Conservation (phyloP, 2,888 invertebrate genomes). For the Troides aeacus region DNA sequence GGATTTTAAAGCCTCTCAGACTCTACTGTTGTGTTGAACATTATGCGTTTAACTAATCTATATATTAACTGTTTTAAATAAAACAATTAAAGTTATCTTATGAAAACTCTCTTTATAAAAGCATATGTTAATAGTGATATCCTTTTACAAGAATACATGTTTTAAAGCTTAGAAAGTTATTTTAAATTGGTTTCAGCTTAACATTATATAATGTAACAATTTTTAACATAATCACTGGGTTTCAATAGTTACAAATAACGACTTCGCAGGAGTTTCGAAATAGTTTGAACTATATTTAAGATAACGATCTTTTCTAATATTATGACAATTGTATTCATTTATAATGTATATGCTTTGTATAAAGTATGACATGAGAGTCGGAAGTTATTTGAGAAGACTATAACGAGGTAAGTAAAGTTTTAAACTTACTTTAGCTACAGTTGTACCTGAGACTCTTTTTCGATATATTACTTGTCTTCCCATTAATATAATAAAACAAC, state of each 20-base stretch:
- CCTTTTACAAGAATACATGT: neutral
- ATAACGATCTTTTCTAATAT: neutral
- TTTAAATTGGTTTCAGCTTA: neutral
- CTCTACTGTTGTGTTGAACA: constrained; percentile 6
- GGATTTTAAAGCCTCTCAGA: constrained; percentile 26
- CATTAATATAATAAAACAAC: too few species aligned
- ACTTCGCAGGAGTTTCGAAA: neutral
- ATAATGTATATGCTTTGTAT: neutral
- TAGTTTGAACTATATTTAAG: neutral
- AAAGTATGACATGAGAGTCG: too few species aligned
- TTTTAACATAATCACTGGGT: neutral
- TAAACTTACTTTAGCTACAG: too few species aligned
- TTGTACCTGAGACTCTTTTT: too few species aligned
- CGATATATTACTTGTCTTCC: too few species aligned
- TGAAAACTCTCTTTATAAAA: too few species aligned
- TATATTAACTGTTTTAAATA: neutral
- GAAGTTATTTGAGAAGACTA: too few species aligned
- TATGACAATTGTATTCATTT: neutral
- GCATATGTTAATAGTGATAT: too few species aligned
- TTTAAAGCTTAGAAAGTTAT: neutral
- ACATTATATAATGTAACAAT: neutral
- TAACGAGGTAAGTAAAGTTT: too few species aligned
- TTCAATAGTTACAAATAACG: neutral
- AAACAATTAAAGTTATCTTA: too few species aligned
- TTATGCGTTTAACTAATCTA: neutral